Percentiles rank a stretch among this genome's conserved stretches.
Evolutionary conservation across 2,797 vertebrate species (phyloP).

Genomic region (Micromesistius poutassou): DNA sequence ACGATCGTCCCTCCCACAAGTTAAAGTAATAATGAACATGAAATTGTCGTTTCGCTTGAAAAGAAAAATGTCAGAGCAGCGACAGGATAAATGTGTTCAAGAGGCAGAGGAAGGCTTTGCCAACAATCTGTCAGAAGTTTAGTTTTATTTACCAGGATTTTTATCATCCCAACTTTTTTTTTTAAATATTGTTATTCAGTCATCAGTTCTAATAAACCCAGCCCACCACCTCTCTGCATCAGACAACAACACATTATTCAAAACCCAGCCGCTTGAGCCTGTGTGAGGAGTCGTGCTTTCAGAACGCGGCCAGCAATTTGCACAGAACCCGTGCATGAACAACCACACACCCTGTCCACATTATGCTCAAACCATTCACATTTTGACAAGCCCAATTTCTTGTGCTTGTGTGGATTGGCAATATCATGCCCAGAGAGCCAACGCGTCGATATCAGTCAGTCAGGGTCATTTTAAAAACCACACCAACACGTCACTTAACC

Average conservation of each 20-base stretch:
- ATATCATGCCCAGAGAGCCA: constrained; percentile 3
- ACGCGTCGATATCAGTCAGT: constrained; percentile 3
- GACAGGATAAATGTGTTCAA: neutral
- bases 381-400: constrained; percentile 13
- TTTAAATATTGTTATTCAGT: neutral
- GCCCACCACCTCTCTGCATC: neutral
- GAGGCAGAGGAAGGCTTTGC: neutral
- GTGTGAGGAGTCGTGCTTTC: constrained; percentile 61
- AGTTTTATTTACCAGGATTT: too few relatives aligned
- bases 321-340: constrained; percentile 29
- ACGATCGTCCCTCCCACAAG: neutral
- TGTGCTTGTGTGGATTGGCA: too few relatives aligned
- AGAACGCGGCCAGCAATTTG: constrained; percentile 45
- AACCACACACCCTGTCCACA: constrained; percentile 22
- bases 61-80: neutral
- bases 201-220: neutral
- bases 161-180: too few relatives aligned
- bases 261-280: neutral
- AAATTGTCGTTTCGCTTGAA: neutral
- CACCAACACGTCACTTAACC: constrained; percentile 73
- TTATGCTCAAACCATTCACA: constrained; percentile 24
- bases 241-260: neutral
- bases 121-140: neutral
- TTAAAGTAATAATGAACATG: neutral
- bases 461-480: constrained; percentile 72